Base-by-base conservation (phyloP, 1,140 invertebrate genomes). In the Caenorhabditis briggsae region DNA sequence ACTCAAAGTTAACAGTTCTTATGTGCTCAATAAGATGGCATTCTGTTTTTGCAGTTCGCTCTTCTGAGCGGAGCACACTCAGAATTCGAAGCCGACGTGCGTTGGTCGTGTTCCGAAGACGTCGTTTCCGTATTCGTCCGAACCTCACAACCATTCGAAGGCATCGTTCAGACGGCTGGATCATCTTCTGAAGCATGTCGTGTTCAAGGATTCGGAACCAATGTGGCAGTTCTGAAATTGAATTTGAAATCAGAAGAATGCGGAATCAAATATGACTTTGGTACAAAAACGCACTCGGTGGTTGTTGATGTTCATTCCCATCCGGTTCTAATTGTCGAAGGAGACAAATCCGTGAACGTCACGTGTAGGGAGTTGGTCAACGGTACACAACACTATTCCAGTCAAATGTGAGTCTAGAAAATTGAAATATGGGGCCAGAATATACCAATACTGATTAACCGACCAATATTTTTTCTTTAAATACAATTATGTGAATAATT, bases 301-400 rank as follows among this genome's bases (percentile, higher is more conserved):
- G 41, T 65, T 48, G 61, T 85, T 18, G 84, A 85, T 65, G 64
- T 85, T 43, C 84, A 65, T 11, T 70, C 84, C 11, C 84, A 85
- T 85, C 84, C 84, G 2, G 84, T 85, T 55, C 23, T 85, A 25
- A 85, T 85, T 55, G 84, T 85, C 48, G 84, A 85, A 55, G 48
- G 50, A 33, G 84, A 85, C 65, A 85, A 85, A 85, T 53, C 46
- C 20, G 61, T 85, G 53, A 85, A 85, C 43, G 25, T 85, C 65
- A 85, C 61, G 20, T 85, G 84, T 56, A 20, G 84, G 56, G 53
- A 53, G 46, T 55, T 64, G 64, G n/a, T 20, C 20, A 50, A 85
- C 33, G 50, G 65, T 1, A 85, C 48, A 53, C 65, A 85, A 48
- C 61, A 59, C 20, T 78, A 20, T 84, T 5, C 25, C 11, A 70